Percentiles rank a stretch among this genome's conserved stretches.
phyloP scores from a whole-genome alignment of 2,888 invertebrate genomes.

The Drosophila fungiperda region DNA sequence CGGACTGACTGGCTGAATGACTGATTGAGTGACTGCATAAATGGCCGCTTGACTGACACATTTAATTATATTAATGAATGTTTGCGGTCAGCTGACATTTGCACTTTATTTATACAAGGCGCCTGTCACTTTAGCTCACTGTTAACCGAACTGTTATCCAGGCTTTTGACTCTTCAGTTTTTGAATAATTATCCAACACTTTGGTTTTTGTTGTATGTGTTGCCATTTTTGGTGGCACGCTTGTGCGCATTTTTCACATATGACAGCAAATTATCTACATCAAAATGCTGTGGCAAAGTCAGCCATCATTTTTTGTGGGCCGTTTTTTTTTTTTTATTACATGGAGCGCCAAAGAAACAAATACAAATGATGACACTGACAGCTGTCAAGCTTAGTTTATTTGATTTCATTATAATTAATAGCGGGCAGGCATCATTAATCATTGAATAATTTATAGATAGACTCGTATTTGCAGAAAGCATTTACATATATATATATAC shows the following conservation, averaged over 20 bases:
- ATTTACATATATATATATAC: slow-evolving; percentile 48
- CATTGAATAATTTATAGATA: slow-evolving; percentile 80
- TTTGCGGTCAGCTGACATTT: slow-evolving; percentile 83
- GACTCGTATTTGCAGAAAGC: slow-evolving; percentile 23
- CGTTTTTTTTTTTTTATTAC: slow-evolving; percentile 29
- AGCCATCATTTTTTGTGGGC: slow-evolving; percentile 36
- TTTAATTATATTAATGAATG: slow-evolving; percentile 83
- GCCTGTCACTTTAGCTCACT: slow-evolving; percentile 61
- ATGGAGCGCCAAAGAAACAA: slow-evolving; percentile 58
- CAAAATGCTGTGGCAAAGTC: slow-evolving; percentile 56
- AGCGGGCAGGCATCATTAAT: slow-evolving; percentile 80
- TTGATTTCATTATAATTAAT: slow-evolving; percentile 84
- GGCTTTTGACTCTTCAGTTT: slow-evolving; percentile 20
- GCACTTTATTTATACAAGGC: slow-evolving; percentile 75
- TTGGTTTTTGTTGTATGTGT: slow-evolving; percentile 31
- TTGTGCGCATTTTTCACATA: slow-evolving; percentile 70
- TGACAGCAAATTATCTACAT: slow-evolving; percentile 82
- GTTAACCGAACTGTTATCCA: slow-evolving; percentile 38
- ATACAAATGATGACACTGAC: slow-evolving; percentile 81
- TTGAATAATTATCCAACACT: slow-evolving; percentile 51
- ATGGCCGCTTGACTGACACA: slow-evolving; percentile 81
- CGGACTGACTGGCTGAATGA: slow-evolving; percentile 5
- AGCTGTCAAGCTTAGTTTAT: slow-evolving; percentile 83
- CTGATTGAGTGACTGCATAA: slow-evolving; percentile 76
- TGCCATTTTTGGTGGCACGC: slow-evolving; percentile 46